Conservation (phyloP, 2,888 invertebrate genomes). For the Drosophila differens region DNA sequence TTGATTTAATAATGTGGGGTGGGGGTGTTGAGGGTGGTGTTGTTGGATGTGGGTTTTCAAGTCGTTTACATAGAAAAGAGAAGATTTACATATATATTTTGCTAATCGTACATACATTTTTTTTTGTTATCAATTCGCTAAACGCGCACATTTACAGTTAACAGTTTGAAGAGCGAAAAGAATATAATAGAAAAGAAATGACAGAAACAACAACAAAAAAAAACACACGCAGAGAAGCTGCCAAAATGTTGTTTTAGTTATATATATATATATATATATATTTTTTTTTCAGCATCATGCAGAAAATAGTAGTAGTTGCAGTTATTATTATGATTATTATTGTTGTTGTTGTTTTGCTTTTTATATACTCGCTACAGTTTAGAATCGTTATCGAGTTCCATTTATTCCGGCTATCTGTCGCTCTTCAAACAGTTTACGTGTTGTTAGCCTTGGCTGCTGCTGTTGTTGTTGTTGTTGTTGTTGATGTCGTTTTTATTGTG, state of each 20-base stretch:
- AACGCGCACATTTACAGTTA: slow-evolving; percentile 42
- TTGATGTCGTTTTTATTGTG: slow-evolving; percentile 26
- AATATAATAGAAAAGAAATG: slow-evolving; percentile 8
- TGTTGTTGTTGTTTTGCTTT: slow-evolving; percentile 16
- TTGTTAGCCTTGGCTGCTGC: slow-evolving; percentile 10
- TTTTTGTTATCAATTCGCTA: slow-evolving; percentile 46
- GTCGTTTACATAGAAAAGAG: slow-evolving; percentile 36
- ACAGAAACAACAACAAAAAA: slow-evolving; percentile 21
- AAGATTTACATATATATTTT: slow-evolving; percentile 56
- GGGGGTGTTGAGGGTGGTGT: neutral
- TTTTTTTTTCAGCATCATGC: slow-evolving; percentile 26
- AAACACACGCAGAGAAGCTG: slow-evolving; percentile 36
- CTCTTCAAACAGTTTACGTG: slow-evolving; percentile 19
- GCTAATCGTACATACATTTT: slow-evolving; percentile 67
- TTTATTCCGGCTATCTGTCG: neutral
- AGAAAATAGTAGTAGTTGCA: slow-evolving; percentile 15
- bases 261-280: neutral
- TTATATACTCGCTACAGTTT: neutral
- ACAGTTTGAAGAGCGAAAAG: slow-evolving; percentile 6
- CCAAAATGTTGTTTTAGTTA: slow-evolving; percentile 1
- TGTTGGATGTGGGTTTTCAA: neutral
- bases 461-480: slow-evolving; percentile 9
- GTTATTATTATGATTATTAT: neutral
- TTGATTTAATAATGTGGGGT: slow-evolving; percentile 26
- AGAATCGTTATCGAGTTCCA: neutral